A percentile compares a stretch with the other conserved stretches of the same genome.
phyloP scores from a whole-genome alignment of 2,888 invertebrate species.

The Protodeltote pygarga region DNA sequence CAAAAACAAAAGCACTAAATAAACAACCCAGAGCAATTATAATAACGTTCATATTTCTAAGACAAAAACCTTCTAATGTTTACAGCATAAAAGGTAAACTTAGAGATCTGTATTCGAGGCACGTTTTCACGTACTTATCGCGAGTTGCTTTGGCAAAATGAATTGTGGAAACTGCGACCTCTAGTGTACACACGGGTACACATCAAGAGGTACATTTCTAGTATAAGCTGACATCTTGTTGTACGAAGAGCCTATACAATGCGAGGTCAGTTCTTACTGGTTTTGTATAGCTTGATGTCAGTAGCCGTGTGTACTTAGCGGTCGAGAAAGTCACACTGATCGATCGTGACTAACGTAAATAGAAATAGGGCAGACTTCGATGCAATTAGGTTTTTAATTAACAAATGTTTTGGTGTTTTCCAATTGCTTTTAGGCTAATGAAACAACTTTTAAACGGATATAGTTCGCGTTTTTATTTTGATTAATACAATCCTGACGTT shows the following conservation, averaged over 20 bases:
- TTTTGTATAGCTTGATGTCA: no score
- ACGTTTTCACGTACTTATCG: conserved; percentile 72
- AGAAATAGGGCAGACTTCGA: background rate
- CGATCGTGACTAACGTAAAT: conserved; percentile 24
- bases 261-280: no score
- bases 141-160: conserved; percentile 70
- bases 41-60: conserved; percentile 24
- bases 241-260: no score
- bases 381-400: background rate
- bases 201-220: no score
- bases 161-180: conserved; percentile 61
- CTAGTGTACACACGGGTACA: conserved; percentile 22
- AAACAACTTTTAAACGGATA: no score
- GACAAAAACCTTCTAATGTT: conserved; percentile 34
- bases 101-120: conserved; percentile 62
- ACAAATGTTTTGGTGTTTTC: no score
- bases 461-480: no score
- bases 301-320: no score
- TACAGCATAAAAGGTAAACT: conserved; percentile 49
- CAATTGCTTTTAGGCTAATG: no score
- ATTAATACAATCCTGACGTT: no score
- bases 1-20: background rate
- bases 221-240: no score
- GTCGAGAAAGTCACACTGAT: conserved; percentile 38
- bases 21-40: conserved; percentile 28